Percentiles rank a stretch among this genome's conserved stretches.
Conservation (phyloP, 2,113 vertebrate species). For the Entosphenus tridentatus region DNA sequence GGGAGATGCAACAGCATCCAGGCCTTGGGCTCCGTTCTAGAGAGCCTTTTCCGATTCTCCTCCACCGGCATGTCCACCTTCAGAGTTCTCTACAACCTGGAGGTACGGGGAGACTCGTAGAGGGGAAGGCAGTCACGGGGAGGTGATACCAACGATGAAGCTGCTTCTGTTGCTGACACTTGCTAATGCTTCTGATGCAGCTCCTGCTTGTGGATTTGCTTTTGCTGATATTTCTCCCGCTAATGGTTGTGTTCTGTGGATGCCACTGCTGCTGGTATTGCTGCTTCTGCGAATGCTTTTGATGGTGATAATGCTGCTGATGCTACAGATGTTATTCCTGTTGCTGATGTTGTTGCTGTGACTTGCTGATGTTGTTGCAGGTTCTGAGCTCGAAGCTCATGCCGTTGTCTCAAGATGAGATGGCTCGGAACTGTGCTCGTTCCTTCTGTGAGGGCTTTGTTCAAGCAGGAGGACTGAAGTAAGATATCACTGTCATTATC, state of each 20-base stretch:
- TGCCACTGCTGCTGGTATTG: background rate
- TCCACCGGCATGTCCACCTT: slow-evolving; percentile 97
- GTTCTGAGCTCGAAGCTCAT: slow-evolving; percentile 97
- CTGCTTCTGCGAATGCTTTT: background rate
- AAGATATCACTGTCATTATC: slow-evolving; percentile 7
- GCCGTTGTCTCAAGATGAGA: slow-evolving; percentile 95
- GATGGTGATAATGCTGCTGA: background rate
- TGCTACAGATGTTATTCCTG: background rate
- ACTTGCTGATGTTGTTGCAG: slow-evolving; percentile 26
- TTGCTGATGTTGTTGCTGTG: slow-evolving; percentile 6
- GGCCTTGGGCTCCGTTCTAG: slow-evolving; percentile 34
- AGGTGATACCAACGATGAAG: no score
- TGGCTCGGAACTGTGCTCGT: slow-evolving; percentile 93
- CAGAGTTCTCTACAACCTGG: slow-evolving; percentile 88
- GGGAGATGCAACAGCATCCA: background rate
- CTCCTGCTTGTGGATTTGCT: no score
- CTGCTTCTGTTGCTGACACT: no score
- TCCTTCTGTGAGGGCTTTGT: slow-evolving; percentile 98
- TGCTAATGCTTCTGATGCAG: no score
- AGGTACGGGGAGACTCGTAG: slow-evolving; percentile 24
- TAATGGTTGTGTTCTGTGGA: no score
- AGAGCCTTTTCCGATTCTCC: slow-evolving; percentile 79
- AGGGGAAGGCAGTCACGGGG: no score
- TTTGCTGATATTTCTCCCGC: no score
- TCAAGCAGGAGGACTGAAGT: slow-evolving; percentile 89